A percentile compares a stretch with the other conserved stretches of the same genome.
Evolutionary conservation across 2,797 vertebrate genomes (phyloP).

Genomic region (Leptoclinus maculatus): DNA sequence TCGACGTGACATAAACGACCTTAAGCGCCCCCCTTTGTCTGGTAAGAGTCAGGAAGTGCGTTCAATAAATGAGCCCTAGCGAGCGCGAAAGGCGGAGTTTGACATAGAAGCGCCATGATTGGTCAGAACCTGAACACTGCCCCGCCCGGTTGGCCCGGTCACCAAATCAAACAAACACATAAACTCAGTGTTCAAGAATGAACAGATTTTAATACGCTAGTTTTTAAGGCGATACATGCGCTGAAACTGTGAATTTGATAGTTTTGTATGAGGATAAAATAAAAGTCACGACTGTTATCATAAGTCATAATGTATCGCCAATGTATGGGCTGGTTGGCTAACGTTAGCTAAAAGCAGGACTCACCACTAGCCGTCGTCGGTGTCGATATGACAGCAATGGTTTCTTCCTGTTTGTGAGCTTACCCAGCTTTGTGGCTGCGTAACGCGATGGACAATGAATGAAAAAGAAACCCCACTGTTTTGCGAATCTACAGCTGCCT

Average conservation of each 20-base stretch:
- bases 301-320: neutral
- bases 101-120: slow-evolving; percentile 5
- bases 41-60: slow-evolving; percentile 64
- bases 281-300: neutral
- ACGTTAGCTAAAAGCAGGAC: slow-evolving; percentile 38
- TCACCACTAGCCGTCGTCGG: slow-evolving; percentile 77
- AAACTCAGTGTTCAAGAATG: neutral
- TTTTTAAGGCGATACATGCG: no score
- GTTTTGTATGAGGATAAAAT: neutral
- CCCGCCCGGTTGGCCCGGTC: neutral
- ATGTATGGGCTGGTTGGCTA: neutral
- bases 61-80: slow-evolving; percentile 16
- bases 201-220: fast-evolving
- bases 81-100: slow-evolving; percentile 45
- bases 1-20: slow-evolving; percentile 3
- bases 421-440: slow-evolving; percentile 73
- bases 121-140: slow-evolving; percentile 6
- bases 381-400: slow-evolving; percentile 73
- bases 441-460: neutral
- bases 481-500: neutral
- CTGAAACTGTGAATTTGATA: fast-evolving
- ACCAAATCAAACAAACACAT: slow-evolving; percentile 9
- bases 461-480: neutral
- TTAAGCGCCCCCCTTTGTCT: slow-evolving; percentile 63
- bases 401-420: slow-evolving; percentile 63